A percentile compares a stretch with the other conserved stretches of the same genome.
These are phyloP conservation scores for Temnothorax unifasciatus DNA, from an alignment of 2,888 invertebrate genomes.

Conservation along the genomic window DNA sequence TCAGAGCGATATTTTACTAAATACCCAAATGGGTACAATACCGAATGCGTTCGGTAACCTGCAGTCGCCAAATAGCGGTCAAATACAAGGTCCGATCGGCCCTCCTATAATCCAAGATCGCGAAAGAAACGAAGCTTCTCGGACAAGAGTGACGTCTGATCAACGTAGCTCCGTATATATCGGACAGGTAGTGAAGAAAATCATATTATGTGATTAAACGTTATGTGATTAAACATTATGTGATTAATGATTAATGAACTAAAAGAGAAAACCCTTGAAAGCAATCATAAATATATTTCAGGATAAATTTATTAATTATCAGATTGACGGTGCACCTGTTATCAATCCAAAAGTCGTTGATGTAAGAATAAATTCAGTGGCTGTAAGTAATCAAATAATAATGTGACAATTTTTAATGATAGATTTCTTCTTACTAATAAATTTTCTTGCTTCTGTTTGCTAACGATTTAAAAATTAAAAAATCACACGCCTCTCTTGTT, in stretches of 20 bases:
- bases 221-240: too few relatives aligned
- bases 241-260: conserved; percentile 8
- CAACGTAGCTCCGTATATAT: conserved; percentile 84
- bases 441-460: neutral
- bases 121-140: conserved; percentile 82
- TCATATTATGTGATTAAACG: conserved; percentile 51
- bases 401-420: neutral
- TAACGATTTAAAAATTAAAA: conserved; percentile 1
- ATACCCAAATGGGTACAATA: conserved; percentile 72
- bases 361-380: conserved; percentile 83
- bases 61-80: conserved; percentile 69
- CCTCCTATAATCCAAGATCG: conserved; percentile 81
- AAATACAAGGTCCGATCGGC: conserved; percentile 77
- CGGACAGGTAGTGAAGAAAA: conserved; percentile 83
- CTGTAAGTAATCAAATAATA: conserved; percentile 78
- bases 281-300: conserved; percentile 76
- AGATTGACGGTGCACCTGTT: conserved; percentile 79
- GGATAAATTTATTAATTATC: conserved; percentile 85
- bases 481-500: neutral
- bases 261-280: conserved; percentile 34
- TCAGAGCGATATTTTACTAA: conserved; percentile 78
- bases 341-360: conserved; percentile 81
- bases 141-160: conserved; percentile 81
- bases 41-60: conserved; percentile 53
- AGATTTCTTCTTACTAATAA: conserved; percentile 6